Base-by-base conservation (phyloP, 2,113 vertebrate species). In the Atractosteus spatula region DNA sequence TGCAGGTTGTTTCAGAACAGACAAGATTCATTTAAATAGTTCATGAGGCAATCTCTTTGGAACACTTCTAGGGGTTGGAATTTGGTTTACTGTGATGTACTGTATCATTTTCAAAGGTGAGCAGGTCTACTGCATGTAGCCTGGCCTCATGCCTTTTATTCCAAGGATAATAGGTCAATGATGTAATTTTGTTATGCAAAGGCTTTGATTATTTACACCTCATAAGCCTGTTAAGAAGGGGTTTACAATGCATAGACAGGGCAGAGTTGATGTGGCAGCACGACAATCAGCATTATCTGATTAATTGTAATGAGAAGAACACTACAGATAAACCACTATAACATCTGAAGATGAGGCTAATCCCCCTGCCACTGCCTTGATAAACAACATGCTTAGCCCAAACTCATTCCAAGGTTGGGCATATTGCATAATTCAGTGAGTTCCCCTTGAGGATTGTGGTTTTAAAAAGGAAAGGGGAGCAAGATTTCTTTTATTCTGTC, bases 151-250 rank as follows among this genome's bases (percentile, higher is more conserved):
- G 10, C 47, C 47, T 51, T 51, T 51, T 51, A 51, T 51, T 51
- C 47, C 47, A 51, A 51, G 10, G 47, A 51, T 5, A 10, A 51
- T 51, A 51, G 47, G 47, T 51, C 47, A 5, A 7, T 51, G 47
- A 51, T 51, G 47, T 10, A 5, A 51, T 51, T 51, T 10, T 51
- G 47, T 7, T 51, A 7, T 7, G 47, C 47, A 51, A 10, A 51
- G 12, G 42, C 64, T 66, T 66, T 66, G 42, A n/a, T 45, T 43
- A 45, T 47, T 66, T 14, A 66, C 45, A 66, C 13, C 64, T 44
- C 3, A n/a, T 66, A 8, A 66, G n/a, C 7, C 29, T 29, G 29
- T 29, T 29, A 41, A 5, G 7, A 63, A 63, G 62, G 12, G 17
- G 2, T 61, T 29, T 29, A 29, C 16, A 51, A 51, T 10, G 1